Conservation (phyloP, 2,113 vertebrate genomes). For the Nannospalax galili region DNA sequence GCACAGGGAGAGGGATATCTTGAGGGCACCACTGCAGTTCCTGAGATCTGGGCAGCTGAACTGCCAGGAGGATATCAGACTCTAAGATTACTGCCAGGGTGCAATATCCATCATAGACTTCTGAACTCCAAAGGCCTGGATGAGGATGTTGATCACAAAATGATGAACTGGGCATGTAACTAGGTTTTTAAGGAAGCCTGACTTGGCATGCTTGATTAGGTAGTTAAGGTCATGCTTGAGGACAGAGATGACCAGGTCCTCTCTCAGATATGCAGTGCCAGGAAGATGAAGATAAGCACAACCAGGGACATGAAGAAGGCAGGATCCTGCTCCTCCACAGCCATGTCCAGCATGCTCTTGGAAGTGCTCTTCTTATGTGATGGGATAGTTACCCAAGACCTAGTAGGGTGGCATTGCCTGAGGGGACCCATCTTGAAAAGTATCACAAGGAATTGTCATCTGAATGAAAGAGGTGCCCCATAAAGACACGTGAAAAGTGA, state of each 20-base stretch:
- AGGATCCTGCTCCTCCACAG: background rate
- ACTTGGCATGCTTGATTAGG: background rate
- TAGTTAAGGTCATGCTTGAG: background rate
- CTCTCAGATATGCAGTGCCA: background rate
- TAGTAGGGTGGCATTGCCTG: no score
- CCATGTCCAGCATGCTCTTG: no score
- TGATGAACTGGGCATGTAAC: background rate
- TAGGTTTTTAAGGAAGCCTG: background rate
- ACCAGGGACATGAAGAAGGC: background rate
- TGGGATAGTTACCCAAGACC: background rate
- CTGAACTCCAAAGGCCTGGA: background rate
- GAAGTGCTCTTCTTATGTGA: background rate
- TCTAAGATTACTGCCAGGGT: background rate
- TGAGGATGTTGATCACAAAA: background rate
- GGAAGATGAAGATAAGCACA: background rate
- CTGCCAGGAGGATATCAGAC: background rate
- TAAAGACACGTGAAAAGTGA: no score
- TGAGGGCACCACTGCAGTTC: rapidly evolving
- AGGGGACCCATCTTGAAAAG: background rate
- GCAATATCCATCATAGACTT: background rate
- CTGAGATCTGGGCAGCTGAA: background rate
- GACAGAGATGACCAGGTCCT: background rate
- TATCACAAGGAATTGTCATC: no score
- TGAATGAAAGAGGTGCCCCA: no score
- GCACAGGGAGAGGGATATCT: background rate